Conservation (phyloP, 2,888 invertebrate species). For the Drosophila paracracens region DNA sequence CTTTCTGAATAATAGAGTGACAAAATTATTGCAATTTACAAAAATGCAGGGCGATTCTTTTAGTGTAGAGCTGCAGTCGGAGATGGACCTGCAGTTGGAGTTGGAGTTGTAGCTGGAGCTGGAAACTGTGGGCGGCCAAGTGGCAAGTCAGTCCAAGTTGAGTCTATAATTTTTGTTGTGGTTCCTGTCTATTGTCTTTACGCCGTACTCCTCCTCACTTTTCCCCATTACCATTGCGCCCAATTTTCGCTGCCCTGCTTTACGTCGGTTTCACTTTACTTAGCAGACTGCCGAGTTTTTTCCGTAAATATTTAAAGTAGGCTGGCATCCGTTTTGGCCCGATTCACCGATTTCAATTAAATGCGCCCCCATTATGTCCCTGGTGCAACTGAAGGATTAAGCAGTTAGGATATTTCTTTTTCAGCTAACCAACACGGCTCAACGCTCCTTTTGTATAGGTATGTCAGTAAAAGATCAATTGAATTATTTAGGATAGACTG, state of each 20-base stretch:
- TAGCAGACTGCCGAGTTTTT: conserved; percentile 25
- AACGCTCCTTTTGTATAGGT: background rate
- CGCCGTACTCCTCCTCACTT: conserved; percentile 34
- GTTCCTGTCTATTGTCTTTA: conserved; percentile 78
- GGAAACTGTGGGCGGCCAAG: conserved; percentile 59
- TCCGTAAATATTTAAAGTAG: conserved; percentile 50
- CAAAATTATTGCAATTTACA: background rate
- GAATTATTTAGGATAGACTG: background rate
- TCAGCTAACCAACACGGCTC: background rate
- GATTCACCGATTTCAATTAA: conserved; percentile 27
- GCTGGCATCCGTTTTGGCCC: conserved; percentile 21
- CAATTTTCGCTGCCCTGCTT: conserved; percentile 3
- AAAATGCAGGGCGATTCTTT: background rate
- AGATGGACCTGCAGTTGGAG: conserved; percentile 4
- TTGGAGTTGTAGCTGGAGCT: conserved; percentile 11
- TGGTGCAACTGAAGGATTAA: background rate
- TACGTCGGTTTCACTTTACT: conserved; percentile 29
- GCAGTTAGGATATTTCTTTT: background rate
- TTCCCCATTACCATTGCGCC: conserved; percentile 5
- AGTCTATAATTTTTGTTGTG: conserved; percentile 80
- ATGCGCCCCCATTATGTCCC: conserved; percentile 3
- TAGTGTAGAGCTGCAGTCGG: background rate
- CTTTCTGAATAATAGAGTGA: background rate
- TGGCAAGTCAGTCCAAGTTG: conserved; percentile 67
- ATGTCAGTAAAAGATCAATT: background rate